Evolutionary conservation across 2,888 invertebrate genomes (phyloP), one percentile per base, ranked within the genome.

Genomic region (Drosophila lacicola): DNA sequence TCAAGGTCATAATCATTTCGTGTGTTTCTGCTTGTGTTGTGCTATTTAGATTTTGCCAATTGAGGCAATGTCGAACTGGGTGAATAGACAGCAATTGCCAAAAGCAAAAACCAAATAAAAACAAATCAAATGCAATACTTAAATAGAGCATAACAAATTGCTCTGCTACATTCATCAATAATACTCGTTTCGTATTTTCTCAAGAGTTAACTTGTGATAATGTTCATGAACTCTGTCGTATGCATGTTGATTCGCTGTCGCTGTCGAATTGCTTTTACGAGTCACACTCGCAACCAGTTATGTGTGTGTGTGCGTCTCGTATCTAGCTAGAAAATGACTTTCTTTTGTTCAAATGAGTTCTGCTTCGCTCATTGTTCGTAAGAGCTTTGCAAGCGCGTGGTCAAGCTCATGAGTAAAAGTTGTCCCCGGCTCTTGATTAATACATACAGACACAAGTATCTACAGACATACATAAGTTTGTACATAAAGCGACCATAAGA

Each of bases 351-450:
- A 46, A 54, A 51, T 58, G 51, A 21, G 56, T 68, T 82, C 69
- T 85, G 63, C 51, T 47, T 57, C 60, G 29, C 51, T 33, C 29
- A 64, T 62, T 68, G 58, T 53, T 64, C 46, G 56, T 50, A 42
- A 54, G 45, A 61, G 80, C 46, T 70, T 65, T 14, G 46, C 49
- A 65, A 63, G 69, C 70, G 73, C 50, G 67, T 68, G 86, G 70
- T 80, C 77, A 74, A 75, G 56, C 66, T 72, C 49, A 54, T 53
- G 56, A 64, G 84, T 81, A 80, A 84, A 80, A 84, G 82, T 71
- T 66, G 47, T 36, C 45, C 36, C 47, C 50, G 34, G 19, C 56
- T 42, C 14, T 36, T 37, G 49, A 66, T 70, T 53, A 47, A 17
- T 46, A 45, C 36, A 21, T 14, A 55, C n/a, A 29, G 9, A 46